A percentile compares a stretch with the other conserved stretches of the same genome.
These are phyloP conservation scores for Enteromius thamalakanensis DNA, from an alignment of 2,797 vertebrate genomes.

Conservation along the genomic window DNA sequence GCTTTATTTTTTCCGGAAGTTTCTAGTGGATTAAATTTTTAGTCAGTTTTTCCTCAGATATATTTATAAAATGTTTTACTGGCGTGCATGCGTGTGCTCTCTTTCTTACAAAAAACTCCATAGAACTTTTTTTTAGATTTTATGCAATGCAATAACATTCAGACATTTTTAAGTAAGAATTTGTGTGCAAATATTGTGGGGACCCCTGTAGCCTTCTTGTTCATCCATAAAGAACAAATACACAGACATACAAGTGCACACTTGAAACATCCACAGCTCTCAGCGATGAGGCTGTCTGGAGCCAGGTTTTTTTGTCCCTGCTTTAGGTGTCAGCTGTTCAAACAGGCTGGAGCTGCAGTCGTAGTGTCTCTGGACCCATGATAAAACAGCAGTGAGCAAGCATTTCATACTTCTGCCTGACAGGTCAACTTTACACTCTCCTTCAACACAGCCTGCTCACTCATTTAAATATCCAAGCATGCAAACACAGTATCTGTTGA, in stretches of 20 bases:
- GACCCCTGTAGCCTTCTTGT: background rate
- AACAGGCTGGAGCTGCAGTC: constrained; percentile 44
- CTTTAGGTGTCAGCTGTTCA: constrained; percentile 62
- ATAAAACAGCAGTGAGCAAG: constrained; percentile 37
- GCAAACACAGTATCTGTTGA: constrained; percentile 14
- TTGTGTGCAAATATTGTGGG: background rate
- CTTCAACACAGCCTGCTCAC: constrained; percentile 16
- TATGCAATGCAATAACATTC: background rate
- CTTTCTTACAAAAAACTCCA: background rate
- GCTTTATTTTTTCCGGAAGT: too few species aligned
- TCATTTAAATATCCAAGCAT: constrained; percentile 33
- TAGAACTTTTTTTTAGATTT: background rate
- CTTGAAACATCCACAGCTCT: constrained; percentile 16
- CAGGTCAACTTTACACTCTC: constrained; percentile 37
- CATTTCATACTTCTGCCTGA: constrained; percentile 28
- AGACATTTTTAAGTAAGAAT: background rate
- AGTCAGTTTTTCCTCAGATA: background rate
- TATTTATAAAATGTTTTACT: background rate
- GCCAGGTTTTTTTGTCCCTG: constrained; percentile 45
- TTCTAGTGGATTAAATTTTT: background rate
- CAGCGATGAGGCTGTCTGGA: constrained; percentile 39
- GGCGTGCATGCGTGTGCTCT: background rate
- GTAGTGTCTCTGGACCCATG: constrained; percentile 41
- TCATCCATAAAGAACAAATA: constrained; percentile 8
- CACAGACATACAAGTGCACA: constrained; percentile 27